Base-by-base conservation (phyloP, 2,113 vertebrate genomes). In the Catharus bicknelli region DNA sequence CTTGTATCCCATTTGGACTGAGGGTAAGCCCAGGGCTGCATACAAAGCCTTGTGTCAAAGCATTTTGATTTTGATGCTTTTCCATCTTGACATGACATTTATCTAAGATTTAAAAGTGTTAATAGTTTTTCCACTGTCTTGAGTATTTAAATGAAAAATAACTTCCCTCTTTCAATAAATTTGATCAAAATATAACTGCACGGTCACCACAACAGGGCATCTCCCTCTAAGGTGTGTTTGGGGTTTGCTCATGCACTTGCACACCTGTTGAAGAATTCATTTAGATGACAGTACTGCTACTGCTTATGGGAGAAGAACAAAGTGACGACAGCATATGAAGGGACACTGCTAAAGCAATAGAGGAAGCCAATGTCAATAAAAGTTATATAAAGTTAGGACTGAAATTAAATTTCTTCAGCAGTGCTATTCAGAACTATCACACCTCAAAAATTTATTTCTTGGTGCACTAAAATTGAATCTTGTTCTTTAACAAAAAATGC, bases 391-490 rank as follows among this genome's bases (percentile, higher is more conserved):
- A 93, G 58, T 83, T 81, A 95, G 58, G 51, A 79, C 82, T 90
- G 67, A 96, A 95, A 97, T 91, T 84, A 79, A 72, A 36, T 93
- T 94, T 90, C 80, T 72, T 54, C 67, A 51, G 64, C 90, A 90
- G 84, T 90, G 90, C 67, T 94, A 63, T 77, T 86, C 61, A 89
- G 26, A 62, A 53, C 77, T 93, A 70, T 68, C 66, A 59, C 53
- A 63, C 43, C 43, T 95, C 93, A 86, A 88, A 90, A 84, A 76
- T 43, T 26, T 51, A 91, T 84, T 92, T 92, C 38, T 95, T 45
- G 20, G 27, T 61, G 69, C 32, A 80, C 25, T 86, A 29, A 62
- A 93, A 66, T 20, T 40, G 13, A 90, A 88, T 86, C 64, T 29
- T 84, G 2, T 86, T 93, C 43, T 70, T 93, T 34, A 51, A 70